These are phyloP conservation scores for Drosophila dives DNA, from an alignment of 2,888 invertebrate species.

Conservation along the genomic window DNA sequence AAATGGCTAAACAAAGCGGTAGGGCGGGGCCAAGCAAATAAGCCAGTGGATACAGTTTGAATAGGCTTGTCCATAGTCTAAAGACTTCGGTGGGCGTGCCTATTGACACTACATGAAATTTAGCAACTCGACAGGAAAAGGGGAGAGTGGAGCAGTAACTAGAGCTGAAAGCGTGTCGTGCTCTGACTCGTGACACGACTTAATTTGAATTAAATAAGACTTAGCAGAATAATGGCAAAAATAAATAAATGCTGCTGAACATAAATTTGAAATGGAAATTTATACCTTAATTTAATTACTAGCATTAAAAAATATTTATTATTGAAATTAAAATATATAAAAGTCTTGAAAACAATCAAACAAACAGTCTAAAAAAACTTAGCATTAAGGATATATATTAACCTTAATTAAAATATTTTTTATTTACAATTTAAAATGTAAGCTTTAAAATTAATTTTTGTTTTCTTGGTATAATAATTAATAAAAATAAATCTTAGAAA, in stretches of 20 bases:
- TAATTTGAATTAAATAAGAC: neutral
- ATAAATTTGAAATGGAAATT: neutral
- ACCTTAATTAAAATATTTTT: neutral
- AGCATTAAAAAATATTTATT: neutral
- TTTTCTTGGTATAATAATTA: neutral
- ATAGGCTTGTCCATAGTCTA: constrained; percentile 30
- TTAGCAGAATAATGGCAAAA: neutral
- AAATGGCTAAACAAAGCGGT: constrained; percentile 76
- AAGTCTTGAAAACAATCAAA: neutral
- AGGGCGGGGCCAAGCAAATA: constrained; percentile 35
- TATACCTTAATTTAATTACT: too few species aligned
- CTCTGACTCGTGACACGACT: constrained; percentile 5
- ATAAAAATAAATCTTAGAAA: neutral
- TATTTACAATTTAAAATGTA: neutral
- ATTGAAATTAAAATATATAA: neutral
- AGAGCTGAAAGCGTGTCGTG: constrained; percentile 1
- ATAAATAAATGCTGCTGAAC: neutral
- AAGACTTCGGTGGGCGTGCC: constrained; percentile 59
- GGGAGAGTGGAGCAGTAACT: constrained; percentile 18
- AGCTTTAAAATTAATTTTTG: neutral
- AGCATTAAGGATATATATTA: neutral
- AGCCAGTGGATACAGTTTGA: constrained; percentile 51
- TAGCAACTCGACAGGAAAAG: constrained; percentile 35
- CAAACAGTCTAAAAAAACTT: neutral
- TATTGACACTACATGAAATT: constrained; percentile 63